These are phyloP conservation scores for Ictalurus punctatus DNA, from an alignment of 2,113 vertebrate genomes.

Conservation along the genomic window DNA sequence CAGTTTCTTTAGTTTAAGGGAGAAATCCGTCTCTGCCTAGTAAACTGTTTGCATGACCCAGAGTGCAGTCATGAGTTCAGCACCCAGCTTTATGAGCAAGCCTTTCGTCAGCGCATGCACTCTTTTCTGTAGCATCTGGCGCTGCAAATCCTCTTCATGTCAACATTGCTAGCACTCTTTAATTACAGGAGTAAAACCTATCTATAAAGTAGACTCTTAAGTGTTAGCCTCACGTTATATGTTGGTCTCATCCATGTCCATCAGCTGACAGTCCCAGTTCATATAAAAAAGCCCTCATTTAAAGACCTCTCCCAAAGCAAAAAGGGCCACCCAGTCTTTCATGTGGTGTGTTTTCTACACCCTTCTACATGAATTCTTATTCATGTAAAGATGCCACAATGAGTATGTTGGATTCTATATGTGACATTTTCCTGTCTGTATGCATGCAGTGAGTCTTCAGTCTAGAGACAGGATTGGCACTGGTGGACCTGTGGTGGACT, in stretches of 20 bases:
- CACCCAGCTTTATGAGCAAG: background rate
- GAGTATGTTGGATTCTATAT: background rate
- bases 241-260: background rate
- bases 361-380: background rate
- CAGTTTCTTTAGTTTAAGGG: background rate
- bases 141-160: slow-evolving; percentile 7
- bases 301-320: background rate
- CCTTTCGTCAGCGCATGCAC: background rate
- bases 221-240: background rate
- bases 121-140: background rate
- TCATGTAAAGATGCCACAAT: background rate
- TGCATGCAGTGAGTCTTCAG: slow-evolving; percentile 88
- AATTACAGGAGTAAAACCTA: slow-evolving; percentile 20
- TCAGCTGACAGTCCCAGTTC: background rate
- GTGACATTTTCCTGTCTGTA: background rate
- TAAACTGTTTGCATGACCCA: background rate
- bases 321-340: background rate
- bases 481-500: slow-evolving; percentile 96
- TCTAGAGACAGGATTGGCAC: slow-evolving; percentile 95
- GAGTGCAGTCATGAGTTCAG: background rate
- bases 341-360: background rate
- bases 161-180: background rate
- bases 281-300: background rate
- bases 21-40: background rate
- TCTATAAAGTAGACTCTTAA: slow-evolving; percentile 6